Base-by-base conservation (phyloP, 92 coral and sea anemone genomes). In the Porites lobata region DNA sequence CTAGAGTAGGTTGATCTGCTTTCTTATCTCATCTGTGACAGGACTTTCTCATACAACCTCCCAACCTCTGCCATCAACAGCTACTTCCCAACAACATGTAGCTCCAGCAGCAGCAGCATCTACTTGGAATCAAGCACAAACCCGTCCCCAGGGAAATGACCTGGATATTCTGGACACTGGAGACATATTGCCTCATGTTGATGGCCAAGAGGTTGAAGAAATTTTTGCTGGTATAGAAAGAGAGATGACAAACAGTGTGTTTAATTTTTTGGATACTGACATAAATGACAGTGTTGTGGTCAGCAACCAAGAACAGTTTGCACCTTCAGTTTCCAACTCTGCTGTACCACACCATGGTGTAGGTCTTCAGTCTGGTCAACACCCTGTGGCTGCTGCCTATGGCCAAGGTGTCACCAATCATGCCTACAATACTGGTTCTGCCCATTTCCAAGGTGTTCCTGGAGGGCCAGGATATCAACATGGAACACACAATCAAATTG, bases 161-260 rank as follows among this genome's bases (percentile, higher is more conserved):
- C 91, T 96, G 12, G 99, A 98, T 38, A 86, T 98, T 54, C 90
- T 96, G 1, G 91, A 89, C 69, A 72, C 95, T 17, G 72, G 89
- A n/a, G 99, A 93, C 51, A 90, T 91, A 61, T 65, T 98, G 20
- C 99, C 99, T 15, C 98, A 96, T 76, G 99, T 98, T 9, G 98
- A 96, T 80, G 95, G 99, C 84, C 95, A 96, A 64, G 99, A 98
- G 74, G 98, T 98, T 26, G 99, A 98, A 72, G 98, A 98, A 72
- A 94, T 96, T 71, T 98, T 98, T 90, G 92, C 98, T 51, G 98
- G 94, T 47, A 92, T 98, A 9, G 99, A 94, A 76, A 89, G 92
- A 86, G 99, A 96, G 75, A 87, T 96, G 87, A 93, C 84, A 69
- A 92, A 92, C 75, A 83, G 92, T 20, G 95, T 84, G 54, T 64